These are phyloP conservation scores for Gambusia yucatana DNA, from an alignment of 2,797 vertebrate species.

Conservation along the genomic window DNA sequence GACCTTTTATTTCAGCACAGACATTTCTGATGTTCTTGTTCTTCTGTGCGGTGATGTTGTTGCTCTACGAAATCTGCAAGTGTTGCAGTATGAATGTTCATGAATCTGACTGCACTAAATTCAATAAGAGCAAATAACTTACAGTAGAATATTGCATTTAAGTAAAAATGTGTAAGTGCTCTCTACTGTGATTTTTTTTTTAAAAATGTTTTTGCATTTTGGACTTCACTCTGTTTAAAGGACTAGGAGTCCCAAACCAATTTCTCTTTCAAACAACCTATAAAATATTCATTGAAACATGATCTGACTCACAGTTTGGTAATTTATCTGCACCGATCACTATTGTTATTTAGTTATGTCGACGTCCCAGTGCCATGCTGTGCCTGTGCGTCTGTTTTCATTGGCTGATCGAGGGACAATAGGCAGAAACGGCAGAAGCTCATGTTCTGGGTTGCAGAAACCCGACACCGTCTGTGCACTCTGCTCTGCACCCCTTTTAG, in stretches of 20 bases:
- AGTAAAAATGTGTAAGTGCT: neutral
- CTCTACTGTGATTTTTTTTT: neutral
- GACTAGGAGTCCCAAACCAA: neutral
- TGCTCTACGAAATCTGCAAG: neutral
- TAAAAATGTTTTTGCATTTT: neutral
- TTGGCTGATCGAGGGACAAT: slow-evolving; percentile 48
- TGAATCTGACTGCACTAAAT: neutral
- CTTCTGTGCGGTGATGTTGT: neutral
- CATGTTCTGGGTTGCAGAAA: slow-evolving; percentile 79
- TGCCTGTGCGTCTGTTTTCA: slow-evolving; percentile 48
- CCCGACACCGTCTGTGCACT: slow-evolving; percentile 69
- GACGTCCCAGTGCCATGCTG: slow-evolving; percentile 28
- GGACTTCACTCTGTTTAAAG: neutral
- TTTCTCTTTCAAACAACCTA: slow-evolving; percentile 14
- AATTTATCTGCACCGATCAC: slow-evolving; percentile 22
- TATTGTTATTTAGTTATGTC: slow-evolving; percentile 32
- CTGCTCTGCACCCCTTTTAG: slow-evolving; percentile 58
- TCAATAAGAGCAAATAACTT: neutral
- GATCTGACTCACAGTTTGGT: slow-evolving; percentile 17
- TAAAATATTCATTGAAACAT: slow-evolving; percentile 44
- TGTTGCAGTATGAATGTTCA: neutral
- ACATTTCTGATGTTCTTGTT: neutral
- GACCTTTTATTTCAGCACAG: neutral
- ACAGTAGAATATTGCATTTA: neutral
- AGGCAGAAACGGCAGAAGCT: slow-evolving; percentile 60